Evolutionary conservation across 2,888 invertebrate genomes (phyloP), one percentile per base, ranked within the genome.

Genomic region (Drosophila infuscata): DNA sequence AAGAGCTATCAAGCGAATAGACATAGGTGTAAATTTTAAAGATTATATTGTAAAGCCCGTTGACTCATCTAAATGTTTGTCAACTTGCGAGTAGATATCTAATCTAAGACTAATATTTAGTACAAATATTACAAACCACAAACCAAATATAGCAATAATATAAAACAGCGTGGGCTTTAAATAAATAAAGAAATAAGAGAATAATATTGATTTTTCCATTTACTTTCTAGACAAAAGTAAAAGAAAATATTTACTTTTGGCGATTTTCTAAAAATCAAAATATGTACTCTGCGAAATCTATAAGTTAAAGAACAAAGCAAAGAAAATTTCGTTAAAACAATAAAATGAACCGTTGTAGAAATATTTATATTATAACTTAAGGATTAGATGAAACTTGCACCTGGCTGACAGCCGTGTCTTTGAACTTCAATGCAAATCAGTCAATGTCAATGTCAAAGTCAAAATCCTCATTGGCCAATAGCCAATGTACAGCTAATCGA

Each of bases 361-460:
- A 49, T 11, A 49, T 30, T 9, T 30, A 1, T 17, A 12, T 15
- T 25, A 48, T 7, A n/a, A 41, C n/a, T 41, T n/a, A n/a, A n/a
- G n/a, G n/a, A 11, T 43, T n/a, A 3, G 11, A 11, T 43, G 11
- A 6, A 43, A 43, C 9, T 46, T 53, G 11, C 65, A 74, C 65
- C 77, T 75, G 66, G 25, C 59, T 36, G 51, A 46, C 36, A 36
- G 64, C 15, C 59, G 49, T 29, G 53, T 53, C 57, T 43, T 58
- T 72, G 75, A 72, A 69, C 65, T 60, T 53, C 58, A 79, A 78
- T 70, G 73, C 76, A 76, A 79, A 79, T 79, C 79, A 65, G 65
- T 76, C 79, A 78, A 68, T 71, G 79, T 78, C 77, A 76, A 73
- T 75, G 78, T 78, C 78, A 76, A 79, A 65, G 79, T 79, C 79